Base-by-base conservation (phyloP, 2,888 invertebrate species). In the Erebia aethiops region DNA sequence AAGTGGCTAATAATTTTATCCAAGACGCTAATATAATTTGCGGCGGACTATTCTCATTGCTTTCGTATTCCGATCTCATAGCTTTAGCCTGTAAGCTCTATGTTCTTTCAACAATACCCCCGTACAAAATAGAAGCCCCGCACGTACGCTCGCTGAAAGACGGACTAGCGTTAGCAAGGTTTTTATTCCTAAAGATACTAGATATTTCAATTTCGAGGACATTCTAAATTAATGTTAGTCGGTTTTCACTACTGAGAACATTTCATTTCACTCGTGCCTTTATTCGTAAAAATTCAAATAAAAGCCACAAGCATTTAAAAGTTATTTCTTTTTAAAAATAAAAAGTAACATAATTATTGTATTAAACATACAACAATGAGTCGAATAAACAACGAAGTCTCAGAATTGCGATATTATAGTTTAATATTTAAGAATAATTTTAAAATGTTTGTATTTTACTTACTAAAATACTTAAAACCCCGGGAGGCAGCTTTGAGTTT, bases 61-160 rank as follows among this genome's bases (percentile, higher is more conserved):
- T 14, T 92, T 92, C 91, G 86, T 90, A 92, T 92, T 92, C 91
- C 87, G 84, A 82, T 81, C 82, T 79, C 84, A 85, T 83, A 81
- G 85, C 86, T 85, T 80, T 81, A 86, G 62, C 14, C 46, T 67
- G 46, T 67, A 67, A 67, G 86, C 88, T 87, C 84, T 79, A 84
- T 86, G 85, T 87, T 89, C 86, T 85, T 84, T 87, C 86, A 88
- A 90, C 91, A 91, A 90, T 90, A 86, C 88, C 84, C 84, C 81
- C 77, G 82, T 82, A 86, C 87, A 85, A 91, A 91, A 91, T 92
- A 91, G 91, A 92, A 92, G 87, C 89, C 85, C 84, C 82, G 86
- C 91, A 89, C 91, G 92, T 91, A 85, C 87, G 83, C 80, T 82
- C 79, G 80, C 82, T 88, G 87, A 91, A 90, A 89, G 86, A 84